Evolutionary conservation across 2,113 vertebrate species (phyloP), one percentile per base, ranked within the genome.

Genomic region (Hystrix cristata): DNA sequence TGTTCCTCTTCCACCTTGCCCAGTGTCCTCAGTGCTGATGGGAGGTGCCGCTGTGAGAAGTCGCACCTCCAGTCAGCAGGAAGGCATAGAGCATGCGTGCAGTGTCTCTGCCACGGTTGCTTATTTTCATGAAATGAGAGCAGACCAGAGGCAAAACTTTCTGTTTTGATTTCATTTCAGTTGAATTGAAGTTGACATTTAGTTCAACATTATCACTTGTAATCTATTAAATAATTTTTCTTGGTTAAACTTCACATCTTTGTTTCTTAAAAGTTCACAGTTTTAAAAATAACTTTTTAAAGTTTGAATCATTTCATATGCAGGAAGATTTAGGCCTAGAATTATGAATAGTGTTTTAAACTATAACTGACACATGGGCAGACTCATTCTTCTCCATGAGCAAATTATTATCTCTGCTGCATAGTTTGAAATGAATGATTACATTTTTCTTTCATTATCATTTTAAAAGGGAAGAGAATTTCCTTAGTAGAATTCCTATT

Each of bases 1-100:
- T 99, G 99, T 94, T 99, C 99, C 97, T 99, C 99, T 60, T 99
- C 99, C 94, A 99, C 98, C 97, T 99, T 99, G 79, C 99, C 99
- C 98, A 99, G 97, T 98, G 99, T 99, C 98, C 99, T 99, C 92
- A 99, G 99, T 96, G 99, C 99, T 1, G 98, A 98, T 98, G 99
- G 99, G 97, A 99, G 99, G 99, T 99, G 99, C 98, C 99, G 99
- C 98, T 99, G 99, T 5, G 99, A 99, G 95, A 99, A 99, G 91
- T 99, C 99, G 34, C 99, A 38, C 38, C 38, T 38, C 38, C 38
- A 38, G 38, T 38, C 38, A 38, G 38, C 38, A 38, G 38, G 38
- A 38, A 38, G 38, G 38, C 38, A 38, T 38, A 38, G 38, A 38
- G 38, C 38, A 38, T 38, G 38, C 38, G 38, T 38, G 38, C 38